Base-by-base conservation (phyloP, 1,140 invertebrate genomes). In the Trachelipus rathkii region DNA sequence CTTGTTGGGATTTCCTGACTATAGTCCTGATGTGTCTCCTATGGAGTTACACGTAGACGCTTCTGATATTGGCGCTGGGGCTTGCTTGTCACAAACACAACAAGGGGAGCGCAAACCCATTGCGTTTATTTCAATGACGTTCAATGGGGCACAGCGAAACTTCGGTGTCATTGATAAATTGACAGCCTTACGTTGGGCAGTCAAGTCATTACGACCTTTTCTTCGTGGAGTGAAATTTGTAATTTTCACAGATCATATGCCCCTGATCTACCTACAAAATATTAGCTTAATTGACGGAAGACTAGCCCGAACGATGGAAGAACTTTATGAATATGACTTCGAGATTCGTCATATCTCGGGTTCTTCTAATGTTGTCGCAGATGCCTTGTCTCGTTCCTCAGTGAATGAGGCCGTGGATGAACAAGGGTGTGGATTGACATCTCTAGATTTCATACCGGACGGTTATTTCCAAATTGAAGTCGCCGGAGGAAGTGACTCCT, bases 221-320 rank as follows among this genome's bases (percentile, higher is more conserved):
- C 43, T 71, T 23, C 2, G 43, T 1, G 21, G 69, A 11, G 43
- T 43, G 4, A 43, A 10, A 71, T 71, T 71, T 8, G 8, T 71
- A 1, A 15, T 71, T 8, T 11, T 4, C 11, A 71, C 69, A 1
- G 69, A 71, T 43, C 69, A 15, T 71, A 23, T 24, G 43, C 69
- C 69, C 8, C 69, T 71, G 0, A 43, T 71, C 8, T 71, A 71
- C 8, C 10, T 71, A 71, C 69, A 71, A 15, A 71, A 71, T 43
- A 71, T 71, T 3, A 11, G 23, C 15, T 21, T 71, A 15, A 43
- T 71, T 15, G 69, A 23, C 10, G 43, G 69, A 1, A 0, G 69
- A 15, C 8, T 71, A 8, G 69, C 69, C 0, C 69, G 13, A 3
- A 71, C 69, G 0, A 15, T 71, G 69, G 69, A 71, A 43, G 69